Evolutionary conservation across 2,113 vertebrate genomes (phyloP).

Genomic region (Serinus canaria): DNA sequence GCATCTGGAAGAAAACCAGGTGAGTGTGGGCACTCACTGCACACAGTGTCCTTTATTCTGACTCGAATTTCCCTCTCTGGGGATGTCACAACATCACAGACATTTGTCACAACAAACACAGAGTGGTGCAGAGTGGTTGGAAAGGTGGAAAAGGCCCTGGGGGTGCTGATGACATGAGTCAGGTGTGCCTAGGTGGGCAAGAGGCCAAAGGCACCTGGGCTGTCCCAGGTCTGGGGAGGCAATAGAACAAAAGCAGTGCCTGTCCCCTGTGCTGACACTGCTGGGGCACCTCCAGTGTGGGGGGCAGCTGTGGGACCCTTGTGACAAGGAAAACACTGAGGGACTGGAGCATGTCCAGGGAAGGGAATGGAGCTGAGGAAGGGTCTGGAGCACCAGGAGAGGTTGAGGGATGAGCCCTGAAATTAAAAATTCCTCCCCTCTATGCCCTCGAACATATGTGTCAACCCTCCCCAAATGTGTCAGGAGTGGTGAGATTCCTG

Average conservation of each 20-base stretch:
- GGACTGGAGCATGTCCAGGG: accelerated
- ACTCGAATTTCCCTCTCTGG: neutral
- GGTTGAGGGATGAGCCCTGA: neutral
- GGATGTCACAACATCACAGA: neutral
- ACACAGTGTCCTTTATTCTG: neutral
- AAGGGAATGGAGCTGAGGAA: neutral
- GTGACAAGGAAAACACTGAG: neutral
- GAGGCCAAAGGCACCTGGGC: neutral
- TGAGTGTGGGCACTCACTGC: neutral
- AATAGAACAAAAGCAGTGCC: neutral
- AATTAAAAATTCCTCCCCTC: neutral
- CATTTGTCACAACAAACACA: too few relatives aligned
- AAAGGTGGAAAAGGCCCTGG: neutral
- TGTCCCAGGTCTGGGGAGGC: neutral
- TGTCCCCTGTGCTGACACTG: neutral
- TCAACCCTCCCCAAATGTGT: neutral
- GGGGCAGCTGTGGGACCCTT: neutral
- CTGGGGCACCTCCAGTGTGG: neutral
- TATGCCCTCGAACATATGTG: neutral
- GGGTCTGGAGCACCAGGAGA: accelerated
- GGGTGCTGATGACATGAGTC: neutral
- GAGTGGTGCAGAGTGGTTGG: neutral
- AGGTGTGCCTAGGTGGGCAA: neutral
- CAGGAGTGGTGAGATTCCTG: neutral
- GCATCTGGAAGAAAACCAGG: neutral